Conservation (phyloP, 2,113 vertebrate species). For the Tinamus guttatus region DNA sequence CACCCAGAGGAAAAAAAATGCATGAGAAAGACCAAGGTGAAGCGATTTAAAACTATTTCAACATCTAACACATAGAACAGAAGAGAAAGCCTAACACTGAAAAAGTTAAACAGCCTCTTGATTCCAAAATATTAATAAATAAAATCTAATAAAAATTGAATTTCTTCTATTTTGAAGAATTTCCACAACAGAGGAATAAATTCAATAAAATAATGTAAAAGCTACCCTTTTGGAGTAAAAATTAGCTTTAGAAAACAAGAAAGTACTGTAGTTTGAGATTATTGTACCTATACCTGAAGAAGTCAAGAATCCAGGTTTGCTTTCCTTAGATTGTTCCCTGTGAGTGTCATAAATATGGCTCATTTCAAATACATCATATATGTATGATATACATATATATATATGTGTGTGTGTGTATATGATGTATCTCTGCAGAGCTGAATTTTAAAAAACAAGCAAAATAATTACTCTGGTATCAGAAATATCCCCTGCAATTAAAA, state of each 20-base stretch:
- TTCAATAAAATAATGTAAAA: constrained; percentile 43
- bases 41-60: constrained; percentile 36
- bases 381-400: neutral
- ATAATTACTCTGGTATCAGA: neutral
- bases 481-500: neutral
- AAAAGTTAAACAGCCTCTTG: neutral
- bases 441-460: neutral
- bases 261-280: neutral
- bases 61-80: constrained; percentile 28
- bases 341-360: neutral
- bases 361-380: neutral
- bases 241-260: constrained; percentile 35
- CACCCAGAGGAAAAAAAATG: neutral
- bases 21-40: neutral
- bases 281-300: neutral
- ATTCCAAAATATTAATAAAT: constrained; percentile 49
- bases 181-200: constrained; percentile 42
- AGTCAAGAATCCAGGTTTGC: neutral
- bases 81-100: neutral
- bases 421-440: neutral
- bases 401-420: too few species aligned
- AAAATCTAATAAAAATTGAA: neutral
- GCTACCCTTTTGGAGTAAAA: constrained; percentile 40
- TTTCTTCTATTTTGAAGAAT: constrained; percentile 1
- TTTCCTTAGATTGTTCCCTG: neutral